Evolutionary conservation across 1,140 invertebrate genomes (phyloP), one percentile per base, ranked within the genome.

Genomic region (Drosophila mauritiana): DNA sequence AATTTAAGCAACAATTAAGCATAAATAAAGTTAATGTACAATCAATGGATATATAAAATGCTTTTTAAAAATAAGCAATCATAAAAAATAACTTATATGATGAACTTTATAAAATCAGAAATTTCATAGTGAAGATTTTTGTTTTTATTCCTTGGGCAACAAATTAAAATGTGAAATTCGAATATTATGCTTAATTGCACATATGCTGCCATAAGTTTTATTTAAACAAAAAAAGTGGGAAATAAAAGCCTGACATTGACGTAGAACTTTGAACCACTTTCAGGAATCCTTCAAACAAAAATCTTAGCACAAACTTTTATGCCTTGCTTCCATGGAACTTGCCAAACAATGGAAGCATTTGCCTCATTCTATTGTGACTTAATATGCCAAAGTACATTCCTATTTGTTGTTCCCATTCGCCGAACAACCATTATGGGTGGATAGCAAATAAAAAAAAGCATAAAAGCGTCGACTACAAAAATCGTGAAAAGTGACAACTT

Each of bases 361-460:
- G 7, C 17, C 43, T 22, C 48, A 54, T 25, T 34, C 36, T 15
- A 37, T 15, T 22, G 7, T 8, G 12, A 42, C 20, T 8, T 48
- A 34, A 27, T 46, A 37, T 68, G 34, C 7, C 45, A 45, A 46
- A 62, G 40, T 42, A n/a, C 34, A 27, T 27, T 27, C 27, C 22
- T 6, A 17, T 46, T 54, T 40, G 46, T 46, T 15, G 15, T n/a
- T 27, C n/a, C 22, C 22, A 37, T 42, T 72, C 10, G 31, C 61
- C 64, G 51, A 64, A 53, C 45, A 49, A 46, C 39, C 48, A 83
- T 83, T 83, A 83, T 78, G 56, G 46, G 12, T 46, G 57, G 20
- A 82, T 61, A 82, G 17, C 17, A 17, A 17, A 78, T 63, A 40
- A 8, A 49, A 52, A 55, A 57, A 64, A 43, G 42, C 36, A 68